Conservation (phyloP, 2,797 vertebrate genomes). For the Euthynnus affinis region DNA sequence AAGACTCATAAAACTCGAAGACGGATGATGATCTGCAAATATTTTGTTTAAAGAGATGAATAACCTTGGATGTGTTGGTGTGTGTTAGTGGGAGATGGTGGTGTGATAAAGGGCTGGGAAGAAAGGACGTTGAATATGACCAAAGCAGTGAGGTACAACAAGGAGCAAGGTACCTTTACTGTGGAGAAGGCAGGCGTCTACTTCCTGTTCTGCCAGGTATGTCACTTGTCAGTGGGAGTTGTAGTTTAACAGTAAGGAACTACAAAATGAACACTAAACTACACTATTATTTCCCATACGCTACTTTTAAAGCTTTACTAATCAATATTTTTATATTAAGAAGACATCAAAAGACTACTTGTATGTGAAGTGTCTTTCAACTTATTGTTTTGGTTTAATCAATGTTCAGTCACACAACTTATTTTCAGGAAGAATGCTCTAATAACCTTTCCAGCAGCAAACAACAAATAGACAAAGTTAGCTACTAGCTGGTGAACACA, state of each 20-base stretch:
- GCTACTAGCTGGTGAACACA: too few relatives aligned
- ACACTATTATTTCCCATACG: background rate
- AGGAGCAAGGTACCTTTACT: slow-evolving; percentile 87
- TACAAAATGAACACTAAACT: background rate
- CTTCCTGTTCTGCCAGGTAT: slow-evolving; percentile 95
- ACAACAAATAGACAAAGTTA: too few relatives aligned
- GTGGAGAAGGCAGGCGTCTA: slow-evolving; percentile 90
- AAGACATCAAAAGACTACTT: background rate
- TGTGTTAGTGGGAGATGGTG: slow-evolving; percentile 86
- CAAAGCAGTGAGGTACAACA: slow-evolving; percentile 90
- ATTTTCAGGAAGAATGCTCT: too few relatives aligned
- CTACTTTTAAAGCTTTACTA: background rate
- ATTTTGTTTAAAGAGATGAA: slow-evolving; percentile 20
- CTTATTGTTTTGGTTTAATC: too few relatives aligned
- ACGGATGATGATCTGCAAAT: slow-evolving; percentile 37
- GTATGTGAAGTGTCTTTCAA: too few relatives aligned
- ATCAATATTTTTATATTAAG: background rate
- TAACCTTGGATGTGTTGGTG: slow-evolving; percentile 45
- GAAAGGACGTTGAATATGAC: slow-evolving; percentile 90
- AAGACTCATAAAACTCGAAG: slow-evolving; percentile 65
- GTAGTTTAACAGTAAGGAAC: slow-evolving; percentile 1
- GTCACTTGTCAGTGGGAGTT: slow-evolving; percentile 38
- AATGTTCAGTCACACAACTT: too few relatives aligned
- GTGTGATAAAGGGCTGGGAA: slow-evolving; percentile 92
- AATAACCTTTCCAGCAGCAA: too few relatives aligned